Conservation (phyloP, 2,113 vertebrate species). For the Psilopogon haemacephalus region DNA sequence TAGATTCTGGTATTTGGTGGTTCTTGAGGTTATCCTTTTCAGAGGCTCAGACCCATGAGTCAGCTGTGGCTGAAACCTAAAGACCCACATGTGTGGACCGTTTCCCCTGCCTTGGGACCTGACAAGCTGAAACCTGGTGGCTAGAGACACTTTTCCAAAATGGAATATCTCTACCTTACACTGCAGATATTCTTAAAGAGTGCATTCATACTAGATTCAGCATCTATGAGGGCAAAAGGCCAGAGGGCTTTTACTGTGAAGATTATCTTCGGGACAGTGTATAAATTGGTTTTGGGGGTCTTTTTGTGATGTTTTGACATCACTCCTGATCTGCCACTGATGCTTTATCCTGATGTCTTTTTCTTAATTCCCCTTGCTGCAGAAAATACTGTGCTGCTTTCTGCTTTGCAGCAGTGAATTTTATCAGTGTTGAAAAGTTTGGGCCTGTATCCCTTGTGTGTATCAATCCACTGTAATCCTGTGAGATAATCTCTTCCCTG, state of each 20-base stretch:
- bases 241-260: neutral
- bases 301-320: neutral
- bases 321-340: neutral
- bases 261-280: neutral
- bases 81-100: neutral
- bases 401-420: neutral
- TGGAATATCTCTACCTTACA: neutral
- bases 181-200: neutral
- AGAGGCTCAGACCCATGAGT: neutral
- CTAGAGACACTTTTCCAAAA: neutral
- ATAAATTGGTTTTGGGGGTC: fast-evolving
- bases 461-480: neutral
- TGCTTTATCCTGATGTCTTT: neutral
- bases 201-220: neutral
- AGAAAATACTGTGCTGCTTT: neutral
- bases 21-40: neutral
- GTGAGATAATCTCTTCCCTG: neutral
- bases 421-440: neutral
- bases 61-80: neutral
- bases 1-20: neutral
- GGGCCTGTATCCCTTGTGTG: neutral
- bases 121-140: neutral
- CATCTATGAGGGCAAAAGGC: neutral
- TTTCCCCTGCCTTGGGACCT: neutral
- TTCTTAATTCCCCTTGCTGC: neutral